phyloP scores from a whole-genome alignment of 2,797 vertebrate species.

The Gastrophryne carolinensis region DNA sequence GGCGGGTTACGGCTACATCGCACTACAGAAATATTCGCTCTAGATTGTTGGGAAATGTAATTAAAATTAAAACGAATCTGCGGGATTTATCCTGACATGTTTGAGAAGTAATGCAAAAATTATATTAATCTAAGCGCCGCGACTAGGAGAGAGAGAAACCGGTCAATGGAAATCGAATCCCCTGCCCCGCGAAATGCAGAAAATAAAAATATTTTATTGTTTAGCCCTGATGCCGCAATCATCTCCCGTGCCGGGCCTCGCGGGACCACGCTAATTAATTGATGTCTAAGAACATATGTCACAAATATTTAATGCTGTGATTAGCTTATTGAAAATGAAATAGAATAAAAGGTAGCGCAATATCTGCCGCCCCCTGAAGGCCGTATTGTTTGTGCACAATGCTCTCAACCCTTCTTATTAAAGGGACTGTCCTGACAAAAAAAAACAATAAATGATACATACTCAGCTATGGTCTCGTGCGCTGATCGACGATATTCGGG shows the following conservation, averaged over 20 bases:
- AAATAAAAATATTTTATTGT: constrained; percentile 28
- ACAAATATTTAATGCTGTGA: constrained; percentile 52
- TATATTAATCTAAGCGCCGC: background rate
- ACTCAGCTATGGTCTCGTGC: no score
- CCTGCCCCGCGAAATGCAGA: constrained; percentile 5
- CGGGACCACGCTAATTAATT: constrained; percentile 34
- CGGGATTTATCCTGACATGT: background rate
- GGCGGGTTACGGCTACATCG: no score
- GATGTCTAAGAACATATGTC: constrained; percentile 46
- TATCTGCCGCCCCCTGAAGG: constrained; percentile 13
- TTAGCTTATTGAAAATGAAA: constrained; percentile 35
- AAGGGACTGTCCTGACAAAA: no score
- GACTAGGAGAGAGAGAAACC: background rate
- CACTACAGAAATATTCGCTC: background rate
- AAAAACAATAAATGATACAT: no score
- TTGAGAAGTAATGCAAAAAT: background rate
- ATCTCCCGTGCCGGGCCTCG: constrained; percentile 4
- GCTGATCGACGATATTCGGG: no score
- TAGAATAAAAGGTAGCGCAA: constrained; percentile 33
- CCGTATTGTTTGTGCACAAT: constrained; percentile 46
- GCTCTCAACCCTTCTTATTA: constrained; percentile 16
- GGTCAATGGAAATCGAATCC: constrained; percentile 37
- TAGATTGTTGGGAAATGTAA: background rate
- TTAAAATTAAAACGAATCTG: background rate
- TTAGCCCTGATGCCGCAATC: background rate